These are phyloP conservation scores for Pipistrellus pygmaeus DNA, from an alignment of 2,797 vertebrate species.

Conservation along the genomic window DNA sequence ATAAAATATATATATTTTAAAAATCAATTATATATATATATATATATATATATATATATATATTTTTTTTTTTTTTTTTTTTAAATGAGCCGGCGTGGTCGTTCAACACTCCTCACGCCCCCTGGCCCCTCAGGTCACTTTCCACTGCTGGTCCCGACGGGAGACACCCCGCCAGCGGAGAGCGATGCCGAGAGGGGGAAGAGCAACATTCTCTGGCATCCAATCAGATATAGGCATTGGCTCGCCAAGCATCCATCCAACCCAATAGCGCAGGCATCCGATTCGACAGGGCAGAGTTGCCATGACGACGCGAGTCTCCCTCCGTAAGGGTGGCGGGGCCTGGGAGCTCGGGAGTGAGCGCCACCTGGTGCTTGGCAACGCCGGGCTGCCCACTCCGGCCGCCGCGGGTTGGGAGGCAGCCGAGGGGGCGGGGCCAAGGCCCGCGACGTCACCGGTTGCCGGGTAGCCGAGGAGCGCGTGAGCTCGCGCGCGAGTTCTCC, in stretches of 20 bases:
- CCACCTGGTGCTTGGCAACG: background rate
- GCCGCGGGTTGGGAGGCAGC: background rate
- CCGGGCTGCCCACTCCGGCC: background rate
- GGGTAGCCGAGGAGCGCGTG: accelerated
- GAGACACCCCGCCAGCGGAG: background rate
- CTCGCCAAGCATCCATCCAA: background rate
- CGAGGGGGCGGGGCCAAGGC: background rate
- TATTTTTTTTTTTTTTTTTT: too few species aligned
- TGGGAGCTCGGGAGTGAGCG: accelerated
- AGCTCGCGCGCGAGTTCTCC: background rate
- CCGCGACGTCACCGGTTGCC: constrained; percentile 42
- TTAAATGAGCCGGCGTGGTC: too few species aligned
- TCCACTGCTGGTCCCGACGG: background rate
- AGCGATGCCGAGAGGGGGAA: background rate
- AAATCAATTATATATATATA: too few species aligned
- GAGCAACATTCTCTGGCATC: background rate
- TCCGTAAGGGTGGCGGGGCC: background rate
- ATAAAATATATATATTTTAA: too few species aligned
- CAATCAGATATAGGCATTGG: constrained; percentile 3
- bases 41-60: too few species aligned
- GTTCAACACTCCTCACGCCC: background rate
- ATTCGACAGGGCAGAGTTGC: constrained; percentile 34
- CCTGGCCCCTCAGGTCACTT: background rate
- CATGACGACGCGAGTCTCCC: constrained; percentile 59
- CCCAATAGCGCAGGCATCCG: background rate